Evolutionary conservation across 2,797 vertebrate species (phyloP), one percentile per base, ranked within the genome.

Genomic region (Muscicapa comitata): DNA sequence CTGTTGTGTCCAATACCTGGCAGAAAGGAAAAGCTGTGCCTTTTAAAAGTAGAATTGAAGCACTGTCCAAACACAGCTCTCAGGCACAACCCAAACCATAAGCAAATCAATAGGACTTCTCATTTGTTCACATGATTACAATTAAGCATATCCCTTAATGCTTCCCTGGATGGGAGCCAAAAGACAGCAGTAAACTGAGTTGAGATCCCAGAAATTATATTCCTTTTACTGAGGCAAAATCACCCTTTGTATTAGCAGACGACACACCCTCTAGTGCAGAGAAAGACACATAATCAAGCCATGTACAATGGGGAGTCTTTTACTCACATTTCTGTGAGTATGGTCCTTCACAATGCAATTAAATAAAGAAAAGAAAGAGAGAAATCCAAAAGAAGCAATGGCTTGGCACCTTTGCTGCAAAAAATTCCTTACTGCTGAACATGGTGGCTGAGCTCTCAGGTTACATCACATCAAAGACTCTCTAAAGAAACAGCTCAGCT

Each of bases 121-220:
- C 77, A 57, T 93, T 94, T 91, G 54, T 72, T 91, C 94, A 51
- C 75, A 55, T 83, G 84, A 58, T 94, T 93, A 91, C 89, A 96
- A 62, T 91, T 96, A 88, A 94, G 89, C 9, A 3, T 86, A 88
- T 70, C 90, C 87, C 42, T 94, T 96, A 96, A 77, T 93, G 91
- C 82, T 94, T 93, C 62, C 54, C 62, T 94, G 95, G 87, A 81
- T 70, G 23, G 16, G 37, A 90, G 85, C 94, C 94, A 94, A 83
- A 88, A 93, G 33, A 47, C 72, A 78, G 68, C 75, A 90, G 72
- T 47, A 67, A 94, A 90, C 15, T 86, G 88, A 96, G 87, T 62
- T 89, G 92, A 68, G 92, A 87, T 77, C 58, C 31, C 78, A 95
- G 92, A 95, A 96, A 96, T 58, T 75, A 35, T 54, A 62, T 94